A percentile compares a stretch with the other conserved stretches of the same genome.
These are phyloP conservation scores for Drosophila tropicalis DNA, from an alignment of 1,140 invertebrate genomes.

Conservation along the genomic window DNA sequence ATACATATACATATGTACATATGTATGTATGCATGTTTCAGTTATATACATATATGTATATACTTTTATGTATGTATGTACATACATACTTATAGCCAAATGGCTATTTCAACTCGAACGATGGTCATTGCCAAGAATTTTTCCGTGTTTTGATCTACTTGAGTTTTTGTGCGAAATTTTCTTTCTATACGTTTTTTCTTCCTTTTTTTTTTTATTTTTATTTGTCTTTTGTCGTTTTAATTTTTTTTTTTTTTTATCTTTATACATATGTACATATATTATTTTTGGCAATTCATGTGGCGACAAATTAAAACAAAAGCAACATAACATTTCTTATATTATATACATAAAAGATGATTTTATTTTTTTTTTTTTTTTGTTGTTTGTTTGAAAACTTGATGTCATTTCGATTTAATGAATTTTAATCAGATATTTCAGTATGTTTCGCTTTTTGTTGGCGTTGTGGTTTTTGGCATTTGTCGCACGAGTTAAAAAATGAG, in stretches of 20 bases:
- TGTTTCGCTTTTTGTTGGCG: slow-evolving; percentile 11
- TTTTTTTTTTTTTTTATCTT: slow-evolving; percentile 10
- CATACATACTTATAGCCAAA: slow-evolving; percentile 54
- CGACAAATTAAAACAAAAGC: slow-evolving; percentile 75
- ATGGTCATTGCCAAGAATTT: slow-evolving; percentile 82
- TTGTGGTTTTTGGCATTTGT: slow-evolving; percentile 59
- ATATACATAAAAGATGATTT: background rate
- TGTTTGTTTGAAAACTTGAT: slow-evolving; percentile 47
- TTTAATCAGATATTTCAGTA: slow-evolving; percentile 43
- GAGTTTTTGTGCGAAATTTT: slow-evolving; percentile 63
- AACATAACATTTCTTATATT: slow-evolving; percentile 31
- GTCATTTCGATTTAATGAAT: slow-evolving; percentile 61
- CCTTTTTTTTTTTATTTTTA: background rate
- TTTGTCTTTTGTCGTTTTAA: slow-evolving; percentile 15
- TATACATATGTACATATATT: no score
- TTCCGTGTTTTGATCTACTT: slow-evolving; percentile 77
- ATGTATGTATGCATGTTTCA: slow-evolving; percentile 1
- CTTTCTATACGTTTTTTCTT: slow-evolving; percentile 39
- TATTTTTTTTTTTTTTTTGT: slow-evolving; percentile 13
- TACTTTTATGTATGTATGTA: slow-evolving; percentile 23
- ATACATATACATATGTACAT: background rate
- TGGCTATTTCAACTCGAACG: slow-evolving; percentile 73
- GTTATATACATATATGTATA: background rate
- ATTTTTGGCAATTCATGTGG: slow-evolving; percentile 75
- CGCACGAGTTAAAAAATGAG: slow-evolving; percentile 58